Conservation (phyloP, 2,888 invertebrate genomes). For the Drosophila emarginata region DNA sequence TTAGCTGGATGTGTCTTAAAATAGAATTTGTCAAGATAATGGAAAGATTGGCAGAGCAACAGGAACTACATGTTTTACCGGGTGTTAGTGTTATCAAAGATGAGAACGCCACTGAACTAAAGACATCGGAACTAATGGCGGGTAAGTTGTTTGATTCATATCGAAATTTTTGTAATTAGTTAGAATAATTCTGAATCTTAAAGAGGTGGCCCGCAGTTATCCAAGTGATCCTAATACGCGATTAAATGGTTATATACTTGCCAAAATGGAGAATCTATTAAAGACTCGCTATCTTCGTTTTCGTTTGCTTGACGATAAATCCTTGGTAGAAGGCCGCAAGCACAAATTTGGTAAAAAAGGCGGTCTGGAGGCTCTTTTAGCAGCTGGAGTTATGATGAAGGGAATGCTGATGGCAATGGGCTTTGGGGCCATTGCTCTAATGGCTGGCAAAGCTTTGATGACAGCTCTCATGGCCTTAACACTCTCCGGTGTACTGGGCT, state of each 20-base stretch:
- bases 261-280: slow-evolving; percentile 88
- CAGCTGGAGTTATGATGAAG: slow-evolving; percentile 86
- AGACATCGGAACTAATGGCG: slow-evolving; percentile 87
- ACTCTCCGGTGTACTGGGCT: slow-evolving; percentile 89
- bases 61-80: slow-evolving; percentile 87
- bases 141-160: slow-evolving; percentile 68
- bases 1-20: slow-evolving; percentile 90
- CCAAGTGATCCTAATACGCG: slow-evolving; percentile 90
- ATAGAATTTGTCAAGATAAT: slow-evolving; percentile 90
- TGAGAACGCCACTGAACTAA: slow-evolving; percentile 84
- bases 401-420: slow-evolving; percentile 90
- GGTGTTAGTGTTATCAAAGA: slow-evolving; percentile 90
- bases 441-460: slow-evolving; percentile 93
- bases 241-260: slow-evolving; percentile 89
- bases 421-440: slow-evolving; percentile 88
- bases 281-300: slow-evolving; percentile 89
- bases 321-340: slow-evolving; percentile 84
- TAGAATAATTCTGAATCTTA: background rate
- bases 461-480: slow-evolving; percentile 91
- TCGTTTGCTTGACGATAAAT: slow-evolving; percentile 86
- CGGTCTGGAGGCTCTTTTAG: slow-evolving; percentile 83
- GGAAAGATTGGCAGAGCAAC: slow-evolving; percentile 88
- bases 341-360: slow-evolving; percentile 85
- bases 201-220: slow-evolving; percentile 88
- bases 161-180: background rate